Evolutionary conservation across 1,140 invertebrate genomes (phyloP), one percentile per base, ranked within the genome.

Genomic region (Leptinotarsa defecta): DNA sequence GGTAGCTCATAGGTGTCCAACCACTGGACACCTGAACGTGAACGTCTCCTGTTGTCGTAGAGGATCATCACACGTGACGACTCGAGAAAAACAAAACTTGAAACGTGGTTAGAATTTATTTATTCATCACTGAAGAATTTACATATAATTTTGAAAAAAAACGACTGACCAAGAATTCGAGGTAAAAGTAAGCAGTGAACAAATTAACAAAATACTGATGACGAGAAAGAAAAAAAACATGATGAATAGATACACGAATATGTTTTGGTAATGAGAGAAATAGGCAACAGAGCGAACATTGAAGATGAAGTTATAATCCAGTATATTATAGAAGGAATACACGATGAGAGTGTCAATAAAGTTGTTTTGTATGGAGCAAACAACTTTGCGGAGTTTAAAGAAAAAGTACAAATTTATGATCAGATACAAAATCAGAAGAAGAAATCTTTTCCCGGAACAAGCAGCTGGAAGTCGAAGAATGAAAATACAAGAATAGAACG

Each of bases 181-280:
- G 2, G 62, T 6, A 19, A 82, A 62, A n/a, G 6, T 76, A 24
- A 76, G 61, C 34, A 70, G 68, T 65, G 69, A 61, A 19, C 48
- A 75, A 13, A 20, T 85, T 49, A 81, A 85, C 22, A 20, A 75
- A 64, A 72, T 80, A 70, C 61, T 84, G 11, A 6, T 2, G 0
- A 68, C 68, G 65, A 71, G 81, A 73, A 77, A 76, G 20, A 81
- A 81, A 62, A 81, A 62, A 79, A 77, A 17, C 68, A 52, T 22
- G 71, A 81, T 11, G 81, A 85, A 72, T 74, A 79, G 0, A 3
- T 81, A 0, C 81, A 85, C 61, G 81, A 86, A 78, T 86, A 86
- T 77, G 81, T 81, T 27, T 52, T 84, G 0, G 27, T 72, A 0
- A 85, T 85, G 81, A 82, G 80, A 17, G 84, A 85, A 75, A 24